Conservation (phyloP, 2,113 vertebrate genomes). For the Paradoxurus hermaphroditus region DNA sequence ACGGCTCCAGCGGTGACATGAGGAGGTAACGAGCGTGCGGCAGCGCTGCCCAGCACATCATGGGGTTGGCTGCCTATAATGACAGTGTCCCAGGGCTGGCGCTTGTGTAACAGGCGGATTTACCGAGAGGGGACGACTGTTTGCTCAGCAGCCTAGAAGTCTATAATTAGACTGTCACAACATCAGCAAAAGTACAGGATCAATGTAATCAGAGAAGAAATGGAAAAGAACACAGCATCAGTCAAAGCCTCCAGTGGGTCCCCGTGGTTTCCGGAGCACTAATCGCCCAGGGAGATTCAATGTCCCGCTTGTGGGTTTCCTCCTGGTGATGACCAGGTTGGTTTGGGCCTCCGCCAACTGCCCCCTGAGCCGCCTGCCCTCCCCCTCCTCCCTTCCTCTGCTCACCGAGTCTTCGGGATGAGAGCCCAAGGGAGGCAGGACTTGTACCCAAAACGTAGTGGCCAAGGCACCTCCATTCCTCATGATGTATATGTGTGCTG, state of each 20-base stretch:
- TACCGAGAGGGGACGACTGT: constrained; percentile 62
- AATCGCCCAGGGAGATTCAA: background rate
- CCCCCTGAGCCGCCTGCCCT: background rate
- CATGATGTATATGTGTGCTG: accelerated
- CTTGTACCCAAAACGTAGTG: background rate
- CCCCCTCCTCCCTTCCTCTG: background rate
- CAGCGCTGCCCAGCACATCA: background rate
- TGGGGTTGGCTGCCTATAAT: background rate
- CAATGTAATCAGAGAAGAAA: constrained; percentile 78
- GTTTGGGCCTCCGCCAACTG: background rate
- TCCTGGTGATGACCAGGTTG: constrained; percentile 5
- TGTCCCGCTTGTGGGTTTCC: constrained; percentile 47
- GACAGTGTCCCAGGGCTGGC: constrained; percentile 53
- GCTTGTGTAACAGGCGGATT: constrained; percentile 71
- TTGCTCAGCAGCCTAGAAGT: constrained; percentile 74
- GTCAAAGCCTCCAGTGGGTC: constrained; percentile 57
- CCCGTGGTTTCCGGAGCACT: constrained; percentile 61
- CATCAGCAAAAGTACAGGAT: constrained; percentile 76
- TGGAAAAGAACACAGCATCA: constrained; percentile 71
- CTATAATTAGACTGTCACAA: constrained; percentile 79
- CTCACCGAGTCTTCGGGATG: background rate
- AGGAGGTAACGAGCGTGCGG: background rate
- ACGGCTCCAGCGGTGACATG: background rate
- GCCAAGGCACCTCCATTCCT: background rate
- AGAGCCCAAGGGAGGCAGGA: background rate